phyloP scores from a whole-genome alignment of 2,888 invertebrate genomes.

The Chymomyza procnemis region DNA sequence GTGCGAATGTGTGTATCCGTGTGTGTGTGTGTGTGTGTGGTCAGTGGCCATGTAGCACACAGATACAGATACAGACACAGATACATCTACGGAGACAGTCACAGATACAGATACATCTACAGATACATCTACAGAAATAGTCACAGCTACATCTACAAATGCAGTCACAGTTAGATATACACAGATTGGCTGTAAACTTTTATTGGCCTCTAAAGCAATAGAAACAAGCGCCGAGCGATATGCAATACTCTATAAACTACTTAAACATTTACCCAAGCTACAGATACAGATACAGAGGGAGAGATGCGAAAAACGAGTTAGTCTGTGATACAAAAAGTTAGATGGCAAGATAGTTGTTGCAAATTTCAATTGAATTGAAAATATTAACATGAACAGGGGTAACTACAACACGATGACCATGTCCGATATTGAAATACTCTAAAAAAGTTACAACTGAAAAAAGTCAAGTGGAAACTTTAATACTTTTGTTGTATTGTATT shows the following conservation, averaged over 20 bases:
- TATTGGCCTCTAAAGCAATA: conserved; percentile 59
- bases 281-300: neutral
- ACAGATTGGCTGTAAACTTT: conserved; percentile 46
- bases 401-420: neutral
- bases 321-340: neutral
- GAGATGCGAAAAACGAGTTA: neutral
- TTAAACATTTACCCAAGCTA: conserved; percentile 3
- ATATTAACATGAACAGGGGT: neutral
- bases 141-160: too few relatives aligned
- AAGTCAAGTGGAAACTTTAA: too few relatives aligned
- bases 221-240: conserved; percentile 24
- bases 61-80: conserved; percentile 16
- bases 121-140: conserved; percentile 14
- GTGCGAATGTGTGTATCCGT: neutral
- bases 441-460: too few relatives aligned
- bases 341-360: neutral
- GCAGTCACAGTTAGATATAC: conserved; percentile 12
- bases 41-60: neutral
- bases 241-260: neutral
- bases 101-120: conserved; percentile 13
- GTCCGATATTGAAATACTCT: too few relatives aligned
- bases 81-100: too few relatives aligned
- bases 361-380: neutral
- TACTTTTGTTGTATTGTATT: too few relatives aligned
- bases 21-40: neutral